Evolutionary conservation across 2,113 vertebrate genomes (phyloP).

Genomic region (Hassar affinis): DNA sequence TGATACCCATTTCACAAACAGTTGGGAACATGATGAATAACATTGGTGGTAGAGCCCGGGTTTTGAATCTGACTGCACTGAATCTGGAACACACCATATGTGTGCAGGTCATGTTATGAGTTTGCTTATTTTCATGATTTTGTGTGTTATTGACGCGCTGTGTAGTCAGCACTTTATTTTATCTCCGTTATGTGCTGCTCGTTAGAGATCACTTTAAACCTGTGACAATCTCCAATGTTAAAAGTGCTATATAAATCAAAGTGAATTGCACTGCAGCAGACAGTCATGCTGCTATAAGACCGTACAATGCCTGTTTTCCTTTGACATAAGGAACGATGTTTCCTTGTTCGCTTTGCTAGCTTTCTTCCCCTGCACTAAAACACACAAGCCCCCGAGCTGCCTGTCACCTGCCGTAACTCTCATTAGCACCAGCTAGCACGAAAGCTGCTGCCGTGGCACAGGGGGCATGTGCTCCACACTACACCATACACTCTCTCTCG

Average conservation of each 20-base stretch:
- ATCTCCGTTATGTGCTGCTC: neutral
- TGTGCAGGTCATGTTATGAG: neutral
- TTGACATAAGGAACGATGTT: neutral
- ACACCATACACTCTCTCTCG: neutral
- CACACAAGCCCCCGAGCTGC: constrained; percentile 2
- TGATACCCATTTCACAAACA: neutral
- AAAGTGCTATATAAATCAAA: neutral
- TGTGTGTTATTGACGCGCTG: neutral
- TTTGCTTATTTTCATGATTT: neutral
- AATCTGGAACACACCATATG: neutral
- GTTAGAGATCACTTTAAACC: neutral
- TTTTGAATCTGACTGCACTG: neutral
- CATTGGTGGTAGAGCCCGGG: neutral
- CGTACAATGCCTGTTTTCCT: neutral
- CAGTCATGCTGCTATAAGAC: neutral
- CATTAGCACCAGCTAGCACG: constrained; percentile 25
- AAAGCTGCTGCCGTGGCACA: constrained; percentile 1
- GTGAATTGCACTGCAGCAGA: neutral
- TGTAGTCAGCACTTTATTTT: neutral
- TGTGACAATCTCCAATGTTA: neutral
- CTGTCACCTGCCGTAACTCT: constrained; percentile 35
- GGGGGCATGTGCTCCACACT: neutral
- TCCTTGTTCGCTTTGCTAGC: neutral
- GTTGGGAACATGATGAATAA: neutral
- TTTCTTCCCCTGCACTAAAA: constrained; percentile 8